Evolutionary conservation across 2,113 vertebrate species (phyloP), one percentile per base, ranked within the genome.

Genomic region (Eleginops maclovinus): DNA sequence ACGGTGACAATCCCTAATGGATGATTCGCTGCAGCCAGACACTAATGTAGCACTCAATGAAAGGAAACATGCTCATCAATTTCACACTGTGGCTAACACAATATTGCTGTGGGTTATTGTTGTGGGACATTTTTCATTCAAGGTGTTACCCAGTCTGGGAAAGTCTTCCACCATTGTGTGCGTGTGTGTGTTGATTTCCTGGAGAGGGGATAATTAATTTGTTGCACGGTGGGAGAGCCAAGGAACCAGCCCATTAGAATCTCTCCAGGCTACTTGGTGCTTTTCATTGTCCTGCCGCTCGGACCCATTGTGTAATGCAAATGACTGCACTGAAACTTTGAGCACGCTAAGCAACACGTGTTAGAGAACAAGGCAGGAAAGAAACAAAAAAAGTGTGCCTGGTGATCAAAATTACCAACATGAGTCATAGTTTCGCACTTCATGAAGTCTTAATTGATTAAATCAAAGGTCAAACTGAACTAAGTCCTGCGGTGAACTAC

Each of bases 1-100:
- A 90, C 79, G 77, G 82, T 91, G 93, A 93, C 93, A 92, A 93
- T 91, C 88, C 86, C 87, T 93, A 93, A 93, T 93, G 91, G 93
- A 89, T 87, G 91, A 92, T 91, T 90, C 78, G 85, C 84, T 71
- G 87, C 86, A 85, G 82, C 82, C 89, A 81, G 89, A 89, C 84
- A 81, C 75, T 79, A 92, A 94, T 92, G 89, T 84, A 81, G 83
- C 86, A 85, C 89, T 94, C 92, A 87, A 92, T 92, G 91, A 91
- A 92, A 91, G 90, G 88, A 91, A 93, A 92, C 90, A 89, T 81
- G 83, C 89, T 93, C 93, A 93, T 93, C 93, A 92, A 93, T 94
- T 93, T 91, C 90, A 90, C 92, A 90, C 86, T 84, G 89, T 77
- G 82, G 90, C 91, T 92, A 93, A 92, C 91, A 90, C 90, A 93